Evolutionary conservation across 2,888 invertebrate genomes (phyloP).

Genomic region (Steromphala cineraria): DNA sequence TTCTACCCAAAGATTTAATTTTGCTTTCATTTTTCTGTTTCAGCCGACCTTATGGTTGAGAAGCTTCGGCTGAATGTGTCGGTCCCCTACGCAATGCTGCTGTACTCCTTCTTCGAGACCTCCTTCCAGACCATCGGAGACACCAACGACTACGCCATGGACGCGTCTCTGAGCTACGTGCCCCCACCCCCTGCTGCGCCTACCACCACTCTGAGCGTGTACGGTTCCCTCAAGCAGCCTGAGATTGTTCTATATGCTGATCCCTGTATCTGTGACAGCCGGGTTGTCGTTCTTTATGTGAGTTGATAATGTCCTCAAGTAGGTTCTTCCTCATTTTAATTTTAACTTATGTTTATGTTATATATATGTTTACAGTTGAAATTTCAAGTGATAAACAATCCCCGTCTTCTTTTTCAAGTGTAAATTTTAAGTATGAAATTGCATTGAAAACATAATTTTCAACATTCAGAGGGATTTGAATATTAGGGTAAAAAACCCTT

Average conservation of each 20-base stretch:
- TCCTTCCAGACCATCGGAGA: slow-evolving; percentile 69
- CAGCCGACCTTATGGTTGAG: slow-evolving; percentile 84
- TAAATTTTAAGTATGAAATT: no score
- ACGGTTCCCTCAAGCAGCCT: slow-evolving; percentile 85
- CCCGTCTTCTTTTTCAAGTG: no score
- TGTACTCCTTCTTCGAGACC: slow-evolving; percentile 81
- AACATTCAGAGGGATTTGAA: no score
- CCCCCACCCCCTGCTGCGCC: slow-evolving; percentile 54
- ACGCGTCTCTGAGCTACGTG: slow-evolving; percentile 26
- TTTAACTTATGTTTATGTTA: no score
- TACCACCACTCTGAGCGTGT: slow-evolving; percentile 80
- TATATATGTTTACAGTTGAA: no score
- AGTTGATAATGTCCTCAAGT: slow-evolving; percentile 22
- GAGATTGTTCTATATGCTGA: slow-evolving; percentile 85
- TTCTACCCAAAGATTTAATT: no score
- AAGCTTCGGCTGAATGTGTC: slow-evolving; percentile 84
- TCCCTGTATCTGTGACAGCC: slow-evolving; percentile 76
- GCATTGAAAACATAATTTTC: no score
- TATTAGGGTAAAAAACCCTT: no score
- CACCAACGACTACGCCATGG: slow-evolving; percentile 9
- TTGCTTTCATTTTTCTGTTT: slow-evolving; percentile 47
- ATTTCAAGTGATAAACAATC: no score
- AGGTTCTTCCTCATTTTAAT: no score
- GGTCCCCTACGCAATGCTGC: slow-evolving; percentile 81
- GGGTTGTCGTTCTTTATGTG: slow-evolving; percentile 81